These are phyloP conservation scores for Microtus richardsoni DNA, from an alignment of 2,113 vertebrate species.

Conservation along the genomic window DNA sequence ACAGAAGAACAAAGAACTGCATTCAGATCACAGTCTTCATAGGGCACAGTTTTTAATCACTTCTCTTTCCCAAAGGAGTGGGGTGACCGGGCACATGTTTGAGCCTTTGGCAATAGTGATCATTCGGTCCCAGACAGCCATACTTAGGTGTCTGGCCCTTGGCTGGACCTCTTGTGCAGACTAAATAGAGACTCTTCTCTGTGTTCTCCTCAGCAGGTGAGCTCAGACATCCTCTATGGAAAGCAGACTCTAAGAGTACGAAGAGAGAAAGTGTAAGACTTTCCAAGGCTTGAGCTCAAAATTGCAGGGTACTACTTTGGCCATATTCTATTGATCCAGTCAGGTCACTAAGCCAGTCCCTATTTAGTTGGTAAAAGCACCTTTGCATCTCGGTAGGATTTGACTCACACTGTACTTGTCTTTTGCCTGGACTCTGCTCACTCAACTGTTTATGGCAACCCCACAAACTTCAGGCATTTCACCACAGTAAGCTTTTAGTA, in stretches of 20 bases:
- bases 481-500: not conserved
- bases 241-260: not conserved
- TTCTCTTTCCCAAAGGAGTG: not conserved
- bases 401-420: not conserved
- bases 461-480: not conserved
- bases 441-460: not conserved
- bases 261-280: not conserved
- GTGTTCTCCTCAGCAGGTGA: not conserved
- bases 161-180: not conserved
- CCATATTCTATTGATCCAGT: too few species aligned
- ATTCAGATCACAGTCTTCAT: not conserved
- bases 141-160: not conserved
- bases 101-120: not conserved
- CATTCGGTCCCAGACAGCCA: not conserved
- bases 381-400: not conserved
- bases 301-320: not conserved
- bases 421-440: not conserved
- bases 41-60: not conserved
- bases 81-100: not conserved
- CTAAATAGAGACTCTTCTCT: not conserved
- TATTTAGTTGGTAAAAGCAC: not conserved
- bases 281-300: not conserved
- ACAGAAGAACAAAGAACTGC: not conserved
- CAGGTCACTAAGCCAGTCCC: not conserved
- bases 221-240: not conserved